Conservation (phyloP, 2,113 vertebrate species). For the Protobothrops mucrosquamatus region DNA sequence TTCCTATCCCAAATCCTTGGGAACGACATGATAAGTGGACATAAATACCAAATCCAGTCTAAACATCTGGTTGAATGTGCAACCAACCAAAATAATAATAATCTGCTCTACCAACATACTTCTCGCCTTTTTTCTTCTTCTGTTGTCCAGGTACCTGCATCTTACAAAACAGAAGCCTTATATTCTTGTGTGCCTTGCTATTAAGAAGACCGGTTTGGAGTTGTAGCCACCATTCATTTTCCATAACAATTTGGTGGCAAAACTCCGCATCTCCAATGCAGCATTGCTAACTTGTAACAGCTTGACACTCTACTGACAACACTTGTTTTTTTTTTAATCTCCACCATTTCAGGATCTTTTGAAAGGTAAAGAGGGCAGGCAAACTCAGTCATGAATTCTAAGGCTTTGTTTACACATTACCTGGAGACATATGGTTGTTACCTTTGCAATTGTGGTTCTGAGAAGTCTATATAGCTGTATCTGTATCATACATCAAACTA, state of each 20-base stretch:
- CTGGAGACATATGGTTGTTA: not conserved
- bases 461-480: not conserved
- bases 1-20: not conserved
- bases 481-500: not conserved
- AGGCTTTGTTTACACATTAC: not conserved
- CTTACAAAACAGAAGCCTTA: not conserved
- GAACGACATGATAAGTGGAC: not conserved
- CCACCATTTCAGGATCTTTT: not conserved
- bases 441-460: not conserved
- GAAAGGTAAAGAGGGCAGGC: not conserved
- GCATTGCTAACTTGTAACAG: conserved; percentile 57
- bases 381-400: not conserved
- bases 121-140: conserved; percentile 17
- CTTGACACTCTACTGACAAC: conserved; percentile 38
- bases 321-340: not conserved
- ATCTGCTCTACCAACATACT: not conserved
- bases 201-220: conserved; percentile 10
- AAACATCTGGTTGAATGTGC: not conserved
- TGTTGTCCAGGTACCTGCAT: not conserved
- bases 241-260: not conserved
- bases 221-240: conserved; percentile 20
- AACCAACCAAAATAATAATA: not conserved
- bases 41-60: not conserved
- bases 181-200: conserved; percentile 26
- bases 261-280: conserved; percentile 21